phyloP scores from a whole-genome alignment of 2,888 invertebrate species.

The Cremastobaeus sp. region DNA sequence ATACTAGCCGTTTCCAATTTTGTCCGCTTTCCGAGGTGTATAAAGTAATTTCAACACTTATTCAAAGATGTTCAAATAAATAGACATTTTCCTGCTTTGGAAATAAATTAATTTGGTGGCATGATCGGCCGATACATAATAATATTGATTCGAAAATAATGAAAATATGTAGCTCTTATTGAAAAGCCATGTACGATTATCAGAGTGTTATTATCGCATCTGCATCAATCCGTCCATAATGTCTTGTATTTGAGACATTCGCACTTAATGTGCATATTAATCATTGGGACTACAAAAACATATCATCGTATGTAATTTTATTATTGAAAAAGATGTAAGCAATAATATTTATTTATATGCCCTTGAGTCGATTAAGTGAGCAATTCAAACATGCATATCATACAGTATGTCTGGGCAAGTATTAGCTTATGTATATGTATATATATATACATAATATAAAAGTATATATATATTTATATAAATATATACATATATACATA shows the following conservation, averaged over 20 bases:
- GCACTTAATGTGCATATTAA: constrained; percentile 78
- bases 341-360: constrained; percentile 78
- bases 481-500: constrained; percentile 67
- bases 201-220: constrained; percentile 72
- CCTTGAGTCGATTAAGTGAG: constrained; percentile 68
- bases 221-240: constrained; percentile 74
- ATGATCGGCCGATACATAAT: too few species aligned
- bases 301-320: constrained; percentile 76
- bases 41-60: too few species aligned
- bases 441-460: constrained; percentile 66
- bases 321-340: constrained; percentile 74
- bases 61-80: too few species aligned
- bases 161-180: too few species aligned
- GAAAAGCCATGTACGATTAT: constrained; percentile 62
- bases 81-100: too few species aligned
- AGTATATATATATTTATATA: constrained; percentile 65
- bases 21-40: too few species aligned
- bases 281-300: constrained; percentile 79
- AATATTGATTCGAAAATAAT: too few species aligned
- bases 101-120: too few species aligned
- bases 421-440: constrained; percentile 73
- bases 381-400: constrained; percentile 75
- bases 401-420: constrained; percentile 77
- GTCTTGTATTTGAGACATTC: constrained; percentile 70
- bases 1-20: too few species aligned